phyloP scores from a whole-genome alignment of 2,888 invertebrate genomes.

The Cosmopolites sordidus region DNA sequence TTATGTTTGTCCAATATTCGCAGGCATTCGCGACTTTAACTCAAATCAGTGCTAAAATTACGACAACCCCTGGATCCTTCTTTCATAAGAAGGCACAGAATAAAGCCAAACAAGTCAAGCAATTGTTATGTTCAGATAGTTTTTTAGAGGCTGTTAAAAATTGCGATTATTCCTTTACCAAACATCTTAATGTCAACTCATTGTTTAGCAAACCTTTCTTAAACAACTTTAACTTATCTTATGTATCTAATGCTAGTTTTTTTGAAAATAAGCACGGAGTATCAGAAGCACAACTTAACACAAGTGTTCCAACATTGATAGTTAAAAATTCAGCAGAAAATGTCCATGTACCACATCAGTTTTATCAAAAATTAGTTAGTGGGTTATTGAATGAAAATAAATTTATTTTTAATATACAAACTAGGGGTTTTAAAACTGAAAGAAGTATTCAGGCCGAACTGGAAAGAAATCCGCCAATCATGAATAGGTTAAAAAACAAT shows the following conservation, averaged over 20 bases:
- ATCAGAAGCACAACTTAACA: constrained; percentile 37
- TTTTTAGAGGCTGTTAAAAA: constrained; percentile 48
- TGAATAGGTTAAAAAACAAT: constrained; percentile 61
- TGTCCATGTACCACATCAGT: constrained; percentile 36
- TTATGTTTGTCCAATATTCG: constrained; percentile 10
- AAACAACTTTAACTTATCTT: constrained; percentile 44
- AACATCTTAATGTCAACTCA: constrained; percentile 39
- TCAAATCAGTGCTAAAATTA: constrained; percentile 48
- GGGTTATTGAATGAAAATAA: constrained; percentile 38
- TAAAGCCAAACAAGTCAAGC: constrained; percentile 36
- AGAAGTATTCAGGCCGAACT: constrained; percentile 66
- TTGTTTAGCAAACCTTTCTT: constrained; percentile 41
- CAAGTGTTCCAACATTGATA: constrained; percentile 10
- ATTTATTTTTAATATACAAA: constrained; percentile 52
- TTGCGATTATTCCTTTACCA: constrained; percentile 44
- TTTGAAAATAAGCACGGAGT: constrained; percentile 50
- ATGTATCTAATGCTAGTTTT: constrained; percentile 46
- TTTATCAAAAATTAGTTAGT: constrained; percentile 40
- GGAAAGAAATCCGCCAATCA: constrained; percentile 66
- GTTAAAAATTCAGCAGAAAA: constrained; percentile 32
- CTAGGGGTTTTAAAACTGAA: constrained; percentile 77
- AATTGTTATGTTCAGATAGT: constrained; percentile 47
- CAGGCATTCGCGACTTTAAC: constrained; percentile 43
- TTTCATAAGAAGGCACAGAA: constrained; percentile 41
- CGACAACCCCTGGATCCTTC: constrained; percentile 45